A percentile compares a stretch with the other conserved stretches of the same genome.
Evolutionary conservation across 1,140 invertebrate genomes (phyloP).

Genomic region (Phthorimaea operculella): DNA sequence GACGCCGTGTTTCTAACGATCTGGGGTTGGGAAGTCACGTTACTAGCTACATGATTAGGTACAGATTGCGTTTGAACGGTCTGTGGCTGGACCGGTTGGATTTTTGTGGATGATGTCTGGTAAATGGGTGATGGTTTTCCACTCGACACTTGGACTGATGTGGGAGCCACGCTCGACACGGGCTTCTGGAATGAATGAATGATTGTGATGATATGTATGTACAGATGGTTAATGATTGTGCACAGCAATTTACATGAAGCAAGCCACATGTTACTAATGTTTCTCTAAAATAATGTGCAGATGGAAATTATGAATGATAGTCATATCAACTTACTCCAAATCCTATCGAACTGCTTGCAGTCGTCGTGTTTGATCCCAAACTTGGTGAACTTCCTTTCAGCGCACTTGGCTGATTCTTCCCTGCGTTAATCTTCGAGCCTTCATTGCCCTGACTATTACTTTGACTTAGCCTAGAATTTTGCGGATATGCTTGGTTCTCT

Average conservation of each 20-base stretch:
- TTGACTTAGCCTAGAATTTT: slow-evolving; percentile 63
- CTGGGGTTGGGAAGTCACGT: slow-evolving; percentile 60
- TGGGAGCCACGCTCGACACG: slow-evolving; percentile 84
- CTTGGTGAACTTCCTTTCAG: slow-evolving; percentile 58
- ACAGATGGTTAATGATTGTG: slow-evolving; percentile 17
- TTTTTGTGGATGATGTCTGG: slow-evolving; percentile 83
- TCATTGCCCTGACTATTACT: slow-evolving; percentile 50
- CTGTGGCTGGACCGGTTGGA: slow-evolving; percentile 83
- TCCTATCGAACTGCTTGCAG: slow-evolving; percentile 53
- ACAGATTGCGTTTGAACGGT: slow-evolving; percentile 69
- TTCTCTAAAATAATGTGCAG: slow-evolving; percentile 6
- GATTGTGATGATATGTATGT: slow-evolving; percentile 57
- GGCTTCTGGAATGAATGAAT: slow-evolving; percentile 70
- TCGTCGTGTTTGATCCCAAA: slow-evolving; percentile 42
- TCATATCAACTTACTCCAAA: slow-evolving; percentile 54
- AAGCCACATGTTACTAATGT: neutral
- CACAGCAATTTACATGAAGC: slow-evolving; percentile 13
- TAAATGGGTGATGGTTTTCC: slow-evolving; percentile 81
- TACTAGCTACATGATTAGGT: slow-evolving; percentile 54
- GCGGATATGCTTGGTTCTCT: slow-evolving; percentile 63
- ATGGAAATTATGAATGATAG: neutral
- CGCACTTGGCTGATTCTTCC: slow-evolving; percentile 38
- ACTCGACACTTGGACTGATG: slow-evolving; percentile 71
- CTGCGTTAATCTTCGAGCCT: slow-evolving; percentile 32
- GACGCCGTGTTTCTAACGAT: slow-evolving; percentile 62